These are phyloP conservation scores for Actinia equina DNA, from an alignment of 64 coral and sea anemone genomes.

Conservation along the genomic window DNA sequence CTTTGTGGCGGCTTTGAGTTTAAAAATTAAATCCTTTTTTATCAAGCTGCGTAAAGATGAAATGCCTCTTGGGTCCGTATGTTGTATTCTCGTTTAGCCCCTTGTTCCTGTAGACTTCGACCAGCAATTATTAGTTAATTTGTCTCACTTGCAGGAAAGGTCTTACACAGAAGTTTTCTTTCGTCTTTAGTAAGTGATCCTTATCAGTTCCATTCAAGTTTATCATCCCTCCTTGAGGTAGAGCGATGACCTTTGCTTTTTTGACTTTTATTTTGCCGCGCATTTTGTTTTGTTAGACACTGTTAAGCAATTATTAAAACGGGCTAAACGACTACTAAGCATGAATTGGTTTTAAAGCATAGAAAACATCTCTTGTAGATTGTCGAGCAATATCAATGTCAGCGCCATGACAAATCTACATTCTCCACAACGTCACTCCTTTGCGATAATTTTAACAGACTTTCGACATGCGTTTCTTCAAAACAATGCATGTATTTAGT, in stretches of 20 bases:
- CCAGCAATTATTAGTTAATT: too few species aligned
- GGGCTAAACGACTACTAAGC: neutral
- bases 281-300: neutral
- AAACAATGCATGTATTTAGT: neutral
- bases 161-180: too few species aligned
- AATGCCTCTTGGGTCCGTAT: neutral
- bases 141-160: too few species aligned
- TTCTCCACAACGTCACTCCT: neutral
- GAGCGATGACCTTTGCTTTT: neutral
- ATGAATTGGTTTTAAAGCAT: neutral
- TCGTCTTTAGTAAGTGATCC: too few species aligned
- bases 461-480: neutral
- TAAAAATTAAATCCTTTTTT: neutral
- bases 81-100: neutral
- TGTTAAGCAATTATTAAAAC: conserved; percentile 3
- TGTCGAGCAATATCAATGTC: neutral
- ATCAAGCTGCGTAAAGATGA: neutral
- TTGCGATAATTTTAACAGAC: neutral
- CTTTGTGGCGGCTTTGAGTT: neutral
- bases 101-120: too few species aligned
- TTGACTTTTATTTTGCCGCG: neutral
- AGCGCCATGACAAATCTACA: neutral
- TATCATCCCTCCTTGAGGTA: neutral
- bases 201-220: neutral
- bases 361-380: neutral